Percentiles rank a stretch among this genome's conserved stretches.
phyloP scores from a whole-genome alignment of 2,888 invertebrate species.

The Synanthedon vespiformis region DNA sequence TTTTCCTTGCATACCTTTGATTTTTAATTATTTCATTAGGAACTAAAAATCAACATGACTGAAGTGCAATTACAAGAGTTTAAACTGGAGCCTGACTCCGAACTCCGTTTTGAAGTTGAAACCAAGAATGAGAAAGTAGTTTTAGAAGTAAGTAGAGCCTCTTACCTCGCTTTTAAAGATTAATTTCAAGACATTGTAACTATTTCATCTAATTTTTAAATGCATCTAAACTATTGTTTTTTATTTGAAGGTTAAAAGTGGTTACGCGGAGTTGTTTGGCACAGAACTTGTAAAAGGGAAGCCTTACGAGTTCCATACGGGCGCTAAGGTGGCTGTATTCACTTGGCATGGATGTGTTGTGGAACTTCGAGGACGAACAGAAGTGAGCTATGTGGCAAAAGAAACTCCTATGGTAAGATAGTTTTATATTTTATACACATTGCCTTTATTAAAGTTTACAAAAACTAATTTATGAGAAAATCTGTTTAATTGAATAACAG shows the following conservation, averaged over 20 bases:
- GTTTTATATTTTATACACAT: background rate
- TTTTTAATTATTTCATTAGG: background rate
- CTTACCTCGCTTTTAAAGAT: background rate
- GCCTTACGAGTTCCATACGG: slow-evolving; percentile 87
- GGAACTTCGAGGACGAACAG: slow-evolving; percentile 88
- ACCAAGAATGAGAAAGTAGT: slow-evolving; percentile 85
- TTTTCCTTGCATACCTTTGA: background rate
- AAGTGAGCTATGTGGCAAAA: slow-evolving; percentile 94
- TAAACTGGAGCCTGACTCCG: slow-evolving; percentile 87
- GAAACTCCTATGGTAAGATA: slow-evolving; percentile 91
- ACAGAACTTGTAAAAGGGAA: slow-evolving; percentile 95
- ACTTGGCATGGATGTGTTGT: slow-evolving; percentile 96
- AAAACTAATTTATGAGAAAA: too few species aligned
- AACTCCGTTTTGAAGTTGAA: slow-evolving; percentile 95
- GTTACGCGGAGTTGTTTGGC: slow-evolving; percentile 96
- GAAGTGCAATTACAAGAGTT: slow-evolving; percentile 75
- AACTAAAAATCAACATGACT: slow-evolving; percentile 36
- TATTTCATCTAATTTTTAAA: too few species aligned
- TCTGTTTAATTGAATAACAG: too few species aligned
- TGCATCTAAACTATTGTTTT: background rate
- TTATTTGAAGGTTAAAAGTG: slow-evolving; percentile 79
- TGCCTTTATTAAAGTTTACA: too few species aligned
- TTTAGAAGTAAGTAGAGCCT: slow-evolving; percentile 70
- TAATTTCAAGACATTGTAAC: background rate
- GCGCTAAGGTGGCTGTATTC: slow-evolving; percentile 95